Base-by-base conservation (phyloP, 2,888 invertebrate genomes). In the Ichneumoninae sp. region DNA sequence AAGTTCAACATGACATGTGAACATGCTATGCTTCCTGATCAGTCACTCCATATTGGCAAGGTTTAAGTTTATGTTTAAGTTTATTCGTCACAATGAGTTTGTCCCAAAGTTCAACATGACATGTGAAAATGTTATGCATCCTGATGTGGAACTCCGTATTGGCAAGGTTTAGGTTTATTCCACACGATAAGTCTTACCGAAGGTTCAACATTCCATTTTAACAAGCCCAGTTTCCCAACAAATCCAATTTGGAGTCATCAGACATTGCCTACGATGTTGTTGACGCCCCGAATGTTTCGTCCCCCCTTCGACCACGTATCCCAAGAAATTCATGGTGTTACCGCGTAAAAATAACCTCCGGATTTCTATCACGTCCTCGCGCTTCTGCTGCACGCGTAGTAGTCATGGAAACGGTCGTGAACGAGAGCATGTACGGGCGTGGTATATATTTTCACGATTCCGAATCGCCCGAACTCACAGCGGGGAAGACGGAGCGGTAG, bases 391-490 rank as follows among this genome's bases (percentile, higher is more conserved):
- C 85, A 83, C 84, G 57, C 47, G 83, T 71, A 86, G 90, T 91
- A 88, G 88, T 82, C 91, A 91, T 91, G 91, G 88, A 87, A 87
- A 91, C 91, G 87, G 85, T 90, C 89, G 89, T 85, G 86, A 87
- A 91, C 90, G 87, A 87, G 80, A 69, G 33, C 33, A 66, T 77
- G 57, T 66, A 79, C 68, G 80, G 69, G 80, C 77, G 19, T 10
- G 10, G 10, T 52, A 26, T 60, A 60, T 60, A 82, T 89, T 90
- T 90, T 86, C 89, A 89, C 88, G 87, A 88, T 89, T 90, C 87
- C 89, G 89, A 16, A 52, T 68, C 52, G 72, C 36, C 36, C 36
- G 68, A 68, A 50, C 72, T 47, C 81, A 65, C 83, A 70, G 85
- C 87, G 89, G 90, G 87, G 88, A 83, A 84, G 83, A 75, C 76